Conservation (phyloP, 2,113 vertebrate species). For the Apistogramma diplotaenia region DNA sequence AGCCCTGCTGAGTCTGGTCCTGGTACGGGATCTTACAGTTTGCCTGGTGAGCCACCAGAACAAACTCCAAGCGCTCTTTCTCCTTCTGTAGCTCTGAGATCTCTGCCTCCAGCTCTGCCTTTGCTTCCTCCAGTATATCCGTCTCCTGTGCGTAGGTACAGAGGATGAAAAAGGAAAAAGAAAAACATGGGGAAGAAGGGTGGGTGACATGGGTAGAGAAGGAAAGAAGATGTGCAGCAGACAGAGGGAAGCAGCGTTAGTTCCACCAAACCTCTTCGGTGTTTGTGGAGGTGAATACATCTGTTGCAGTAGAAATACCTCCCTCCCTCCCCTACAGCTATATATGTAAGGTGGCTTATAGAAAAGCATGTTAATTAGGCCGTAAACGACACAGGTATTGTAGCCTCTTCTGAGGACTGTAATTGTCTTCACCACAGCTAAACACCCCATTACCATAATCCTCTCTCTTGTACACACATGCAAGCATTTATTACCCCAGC, state of each 20-base stretch:
- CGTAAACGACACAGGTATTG: slow-evolving; percentile 11
- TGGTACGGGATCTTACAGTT: slow-evolving; percentile 91
- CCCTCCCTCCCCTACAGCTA: neutral
- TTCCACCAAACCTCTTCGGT: neutral
- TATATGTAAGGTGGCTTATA: slow-evolving; percentile 12
- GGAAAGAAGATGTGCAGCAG: neutral
- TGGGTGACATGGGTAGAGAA: slow-evolving; percentile 5
- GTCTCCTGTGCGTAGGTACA: slow-evolving; percentile 83
- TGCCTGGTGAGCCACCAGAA: slow-evolving; percentile 91
- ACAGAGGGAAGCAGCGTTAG: slow-evolving; percentile 1
- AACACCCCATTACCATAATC: slow-evolving; percentile 29
- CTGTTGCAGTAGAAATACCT: neutral
- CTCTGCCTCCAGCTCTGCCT: slow-evolving; percentile 92
- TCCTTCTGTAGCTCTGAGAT: slow-evolving; percentile 95
- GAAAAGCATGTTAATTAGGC: slow-evolving; percentile 22
- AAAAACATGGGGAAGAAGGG: neutral
- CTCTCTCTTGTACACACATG: neutral
- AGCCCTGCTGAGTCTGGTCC: slow-evolving; percentile 71
- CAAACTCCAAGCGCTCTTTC: slow-evolving; percentile 93
- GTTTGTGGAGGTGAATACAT: slow-evolving; percentile 6
- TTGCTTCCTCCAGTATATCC: slow-evolving; percentile 92
- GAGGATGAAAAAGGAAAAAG: slow-evolving; percentile 3
- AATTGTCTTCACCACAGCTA: slow-evolving; percentile 3
- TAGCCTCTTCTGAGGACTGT: slow-evolving; percentile 8
- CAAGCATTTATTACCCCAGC: slow-evolving; percentile 27